Conservation (phyloP, 2,888 invertebrate genomes). For the Endomychus coccineus region DNA sequence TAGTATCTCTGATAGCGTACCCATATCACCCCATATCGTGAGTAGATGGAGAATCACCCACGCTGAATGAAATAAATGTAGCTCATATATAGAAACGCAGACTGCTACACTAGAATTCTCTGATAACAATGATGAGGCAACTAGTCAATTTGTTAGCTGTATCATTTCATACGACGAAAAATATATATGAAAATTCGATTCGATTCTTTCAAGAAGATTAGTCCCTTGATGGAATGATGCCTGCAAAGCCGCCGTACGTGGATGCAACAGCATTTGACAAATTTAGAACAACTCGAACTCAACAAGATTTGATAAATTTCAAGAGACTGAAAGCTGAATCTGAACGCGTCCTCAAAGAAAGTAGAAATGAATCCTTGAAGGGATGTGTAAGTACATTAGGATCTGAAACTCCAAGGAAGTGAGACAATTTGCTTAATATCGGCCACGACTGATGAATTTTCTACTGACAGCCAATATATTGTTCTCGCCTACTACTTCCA, state of each 20-base stretch:
- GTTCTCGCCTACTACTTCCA: not conserved
- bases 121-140: not conserved
- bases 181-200: not conserved
- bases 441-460: not conserved
- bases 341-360: slow-evolving; percentile 1
- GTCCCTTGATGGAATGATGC: slow-evolving; percentile 9
- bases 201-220: not conserved
- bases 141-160: not conserved
- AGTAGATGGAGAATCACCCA: slow-evolving; percentile 9
- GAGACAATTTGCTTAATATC: no score
- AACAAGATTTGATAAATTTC: slow-evolving; percentile 2
- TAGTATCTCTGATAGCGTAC: slow-evolving; percentile 6
- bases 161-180: slow-evolving; percentile 1
- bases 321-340: slow-evolving; percentile 4
- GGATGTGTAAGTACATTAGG: slow-evolving; percentile 2
- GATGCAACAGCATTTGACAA: slow-evolving; percentile 5
- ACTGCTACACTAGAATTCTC: not conserved
- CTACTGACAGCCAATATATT: slow-evolving; percentile 8
- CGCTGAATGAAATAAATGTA: slow-evolving; percentile 8
- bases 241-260: not conserved
- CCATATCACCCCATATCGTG: slow-evolving; percentile 2
- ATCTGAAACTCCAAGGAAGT: not conserved
- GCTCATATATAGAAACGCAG: not conserved
- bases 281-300: slow-evolving; percentile 2
- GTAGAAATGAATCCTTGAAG: slow-evolving; percentile 2